Evolutionary conservation across 2,888 invertebrate species (phyloP).

Genomic region (Tetranychus truncatus): DNA sequence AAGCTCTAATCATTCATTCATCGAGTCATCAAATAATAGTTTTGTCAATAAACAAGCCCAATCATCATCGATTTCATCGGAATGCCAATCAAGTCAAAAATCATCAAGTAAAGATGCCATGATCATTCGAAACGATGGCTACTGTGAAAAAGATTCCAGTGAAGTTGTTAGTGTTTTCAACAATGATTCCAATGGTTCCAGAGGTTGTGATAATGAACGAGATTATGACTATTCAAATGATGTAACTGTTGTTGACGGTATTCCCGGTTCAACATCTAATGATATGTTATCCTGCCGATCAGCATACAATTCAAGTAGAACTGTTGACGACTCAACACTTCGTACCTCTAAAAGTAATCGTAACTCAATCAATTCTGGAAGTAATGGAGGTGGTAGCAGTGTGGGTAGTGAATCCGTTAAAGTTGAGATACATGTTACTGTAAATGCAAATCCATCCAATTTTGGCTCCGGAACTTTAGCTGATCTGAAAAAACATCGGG

Average conservation of each 20-base stretch:
- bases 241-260: background rate
- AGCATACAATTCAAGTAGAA: background rate
- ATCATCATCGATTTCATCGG: background rate
- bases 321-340: background rate
- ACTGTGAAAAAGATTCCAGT: slow-evolving; percentile 14
- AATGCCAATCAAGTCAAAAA: background rate
- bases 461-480: slow-evolving; percentile 55
- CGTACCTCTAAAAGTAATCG: background rate
- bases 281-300: background rate
- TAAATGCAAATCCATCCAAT: slow-evolving; percentile 34
- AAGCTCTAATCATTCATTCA: background rate
- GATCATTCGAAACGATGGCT: slow-evolving; percentile 16
- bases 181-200: background rate
- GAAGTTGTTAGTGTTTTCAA: background rate
- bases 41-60: background rate
- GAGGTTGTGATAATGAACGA: background rate
- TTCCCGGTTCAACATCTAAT: background rate
- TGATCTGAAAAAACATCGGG: slow-evolving; percentile 74
- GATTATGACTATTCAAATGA: background rate
- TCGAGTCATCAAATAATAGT: background rate
- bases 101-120: slow-evolving; percentile 15
- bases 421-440: slow-evolving; percentile 30
- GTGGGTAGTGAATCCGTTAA: slow-evolving; percentile 28
- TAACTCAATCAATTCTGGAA: slow-evolving; percentile 7
- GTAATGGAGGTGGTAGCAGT: background rate